Percentiles rank a stretch among this genome's conserved stretches.
These are phyloP conservation scores for Cantharis nigra DNA, from an alignment of 2,888 invertebrate genomes.

Conservation along the genomic window DNA sequence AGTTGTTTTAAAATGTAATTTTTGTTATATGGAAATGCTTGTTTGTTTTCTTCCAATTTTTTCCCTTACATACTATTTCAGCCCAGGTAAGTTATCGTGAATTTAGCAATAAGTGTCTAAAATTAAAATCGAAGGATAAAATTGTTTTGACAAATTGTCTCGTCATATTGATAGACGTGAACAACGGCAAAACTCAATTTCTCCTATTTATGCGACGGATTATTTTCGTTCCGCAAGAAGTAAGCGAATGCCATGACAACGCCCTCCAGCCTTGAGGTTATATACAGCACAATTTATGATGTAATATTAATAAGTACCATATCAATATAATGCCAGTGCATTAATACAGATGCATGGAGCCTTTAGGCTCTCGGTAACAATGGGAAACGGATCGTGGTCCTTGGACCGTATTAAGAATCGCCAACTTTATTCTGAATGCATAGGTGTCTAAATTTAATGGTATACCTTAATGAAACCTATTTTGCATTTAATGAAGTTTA, in stretches of 20 bases:
- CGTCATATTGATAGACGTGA: conserved; percentile 15
- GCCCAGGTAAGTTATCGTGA: background rate
- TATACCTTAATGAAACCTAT: background rate
- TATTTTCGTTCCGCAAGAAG: conserved; percentile 43
- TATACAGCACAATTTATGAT: conserved; percentile 40
- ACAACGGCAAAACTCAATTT: conserved; percentile 37
- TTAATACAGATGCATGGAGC: conserved; percentile 38
- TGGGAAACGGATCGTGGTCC: conserved; percentile 35
- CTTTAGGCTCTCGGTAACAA: conserved; percentile 32
- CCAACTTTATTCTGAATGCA: conserved; percentile 6
- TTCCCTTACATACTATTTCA: background rate
- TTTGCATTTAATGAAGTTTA: background rate
- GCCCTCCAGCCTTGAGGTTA: conserved; percentile 43
- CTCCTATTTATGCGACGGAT: conserved; percentile 38
- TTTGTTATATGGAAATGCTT: background rate
- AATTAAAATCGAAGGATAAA: conserved; percentile 1
- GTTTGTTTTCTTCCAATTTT: background rate
- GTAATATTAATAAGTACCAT: conserved; percentile 45
- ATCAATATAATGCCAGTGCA: conserved; percentile 39
- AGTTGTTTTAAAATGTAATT: conserved; percentile 16
- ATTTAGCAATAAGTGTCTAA: background rate
- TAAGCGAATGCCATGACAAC: conserved; percentile 45
- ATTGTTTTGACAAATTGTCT: conserved; percentile 8
- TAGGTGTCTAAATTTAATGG: background rate
- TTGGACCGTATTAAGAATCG: conserved; percentile 22